Conservation (phyloP, 2,113 vertebrate genomes). For the Raja brachyura region DNA sequence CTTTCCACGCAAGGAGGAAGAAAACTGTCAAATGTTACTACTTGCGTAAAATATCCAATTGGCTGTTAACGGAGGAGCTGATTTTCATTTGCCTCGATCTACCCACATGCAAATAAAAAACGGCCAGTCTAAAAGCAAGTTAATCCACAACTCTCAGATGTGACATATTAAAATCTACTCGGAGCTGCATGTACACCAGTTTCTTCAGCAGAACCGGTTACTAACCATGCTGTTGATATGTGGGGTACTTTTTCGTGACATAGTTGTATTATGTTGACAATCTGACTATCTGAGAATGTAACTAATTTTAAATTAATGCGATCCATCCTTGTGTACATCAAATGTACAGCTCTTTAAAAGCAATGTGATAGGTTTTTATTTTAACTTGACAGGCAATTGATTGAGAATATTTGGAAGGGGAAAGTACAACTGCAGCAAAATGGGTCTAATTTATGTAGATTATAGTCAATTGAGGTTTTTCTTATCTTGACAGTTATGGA, state of each 20-base stretch:
- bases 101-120: neutral
- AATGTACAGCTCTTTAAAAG: too few species aligned
- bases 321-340: neutral
- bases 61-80: neutral
- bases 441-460: neutral
- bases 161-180: neutral
- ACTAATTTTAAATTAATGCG: neutral
- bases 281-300: neutral
- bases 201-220: neutral
- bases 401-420: neutral
- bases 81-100: neutral
- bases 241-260: neutral
- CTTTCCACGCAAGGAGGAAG: neutral
- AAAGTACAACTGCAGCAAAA: conserved; percentile 12
- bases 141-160: neutral
- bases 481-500: conserved; percentile 34
- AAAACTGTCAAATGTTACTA: neutral
- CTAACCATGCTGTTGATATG: neutral
- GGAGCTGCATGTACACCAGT: neutral
- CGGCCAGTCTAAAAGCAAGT: neutral
- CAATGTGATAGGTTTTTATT: conserved; percentile 22
- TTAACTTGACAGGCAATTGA: conserved; percentile 3
- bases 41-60: neutral
- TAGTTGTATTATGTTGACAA: neutral
- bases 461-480: conserved; percentile 14